Conservation (phyloP, 2,797 vertebrate genomes). For the Enteromius trimaculatus region DNA sequence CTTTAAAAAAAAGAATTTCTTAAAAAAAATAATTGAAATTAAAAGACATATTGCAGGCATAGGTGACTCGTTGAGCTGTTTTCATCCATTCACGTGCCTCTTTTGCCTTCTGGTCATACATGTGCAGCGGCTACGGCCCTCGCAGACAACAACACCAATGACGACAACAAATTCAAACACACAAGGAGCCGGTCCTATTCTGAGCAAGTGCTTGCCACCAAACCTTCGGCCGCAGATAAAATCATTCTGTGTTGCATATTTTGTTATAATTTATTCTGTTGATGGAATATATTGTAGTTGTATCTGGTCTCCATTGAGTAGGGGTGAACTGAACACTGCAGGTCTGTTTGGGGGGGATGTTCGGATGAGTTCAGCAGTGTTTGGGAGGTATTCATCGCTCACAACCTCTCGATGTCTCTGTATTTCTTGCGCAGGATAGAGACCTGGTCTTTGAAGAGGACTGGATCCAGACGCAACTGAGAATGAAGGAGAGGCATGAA, state of each 20-base stretch:
- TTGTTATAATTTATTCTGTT: constrained; percentile 53
- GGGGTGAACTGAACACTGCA: constrained; percentile 19
- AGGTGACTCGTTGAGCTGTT: constrained; percentile 12
- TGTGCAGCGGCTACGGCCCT: neutral
- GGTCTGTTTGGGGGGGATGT: neutral
- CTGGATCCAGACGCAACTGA: constrained; percentile 82
- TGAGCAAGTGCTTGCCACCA: neutral
- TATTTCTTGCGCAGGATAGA: constrained; percentile 85
- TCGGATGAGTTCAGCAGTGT: constrained; percentile 6
- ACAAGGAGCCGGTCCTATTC: constrained; percentile 20
- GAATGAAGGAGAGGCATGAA: constrained; percentile 84
- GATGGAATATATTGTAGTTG: constrained; percentile 41
- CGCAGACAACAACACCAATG: constrained; percentile 15
- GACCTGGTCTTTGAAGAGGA: constrained; percentile 84
- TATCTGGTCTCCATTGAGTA: constrained; percentile 12
- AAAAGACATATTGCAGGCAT: constrained; percentile 60
- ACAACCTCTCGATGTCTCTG: constrained; percentile 80
- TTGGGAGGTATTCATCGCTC: neutral
- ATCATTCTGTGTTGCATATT: constrained; percentile 66
- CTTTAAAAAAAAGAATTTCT: constrained; percentile 53
- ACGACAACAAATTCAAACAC: constrained; percentile 45
- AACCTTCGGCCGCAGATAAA: constrained; percentile 22
- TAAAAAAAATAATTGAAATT: constrained; percentile 53
- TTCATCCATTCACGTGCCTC: neutral
- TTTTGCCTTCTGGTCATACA: neutral